These are phyloP conservation scores for Rhynchotus rufescens DNA, from an alignment of 2,797 vertebrate species.

Conservation along the genomic window DNA sequence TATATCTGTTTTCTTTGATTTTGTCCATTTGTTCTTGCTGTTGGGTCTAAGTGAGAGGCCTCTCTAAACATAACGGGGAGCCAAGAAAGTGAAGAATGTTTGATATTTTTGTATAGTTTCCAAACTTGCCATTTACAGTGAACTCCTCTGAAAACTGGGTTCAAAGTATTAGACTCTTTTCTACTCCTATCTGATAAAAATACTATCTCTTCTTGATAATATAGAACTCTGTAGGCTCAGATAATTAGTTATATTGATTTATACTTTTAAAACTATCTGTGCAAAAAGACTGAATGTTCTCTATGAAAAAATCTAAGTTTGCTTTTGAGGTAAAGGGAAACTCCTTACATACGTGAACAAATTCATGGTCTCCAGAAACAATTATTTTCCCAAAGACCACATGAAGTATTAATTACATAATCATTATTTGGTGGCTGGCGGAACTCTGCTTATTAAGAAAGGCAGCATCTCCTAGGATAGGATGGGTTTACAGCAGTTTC, in stretches of 20 bases:
- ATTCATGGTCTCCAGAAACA: not conserved
- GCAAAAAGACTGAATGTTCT: not conserved
- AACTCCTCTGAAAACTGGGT: not conserved
- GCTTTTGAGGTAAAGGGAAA: not conserved
- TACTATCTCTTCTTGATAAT: not conserved
- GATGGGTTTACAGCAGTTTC: not conserved
- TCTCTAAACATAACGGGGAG: not conserved
- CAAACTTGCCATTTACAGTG: not conserved
- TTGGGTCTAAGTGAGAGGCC: not conserved
- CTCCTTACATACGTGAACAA: not conserved
- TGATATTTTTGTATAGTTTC: not conserved
- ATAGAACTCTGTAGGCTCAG: not conserved
- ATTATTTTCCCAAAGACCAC: rapidly evolving
- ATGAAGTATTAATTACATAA: not conserved
- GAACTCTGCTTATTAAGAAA: not conserved
- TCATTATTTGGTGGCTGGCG: not conserved
- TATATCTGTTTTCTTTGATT: not conserved
- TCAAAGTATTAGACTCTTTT: not conserved
- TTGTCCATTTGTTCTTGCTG: not conserved
- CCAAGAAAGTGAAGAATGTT: not conserved
- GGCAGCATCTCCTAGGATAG: not conserved
- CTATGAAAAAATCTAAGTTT: not conserved
- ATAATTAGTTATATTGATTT: not conserved
- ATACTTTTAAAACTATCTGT: not conserved
- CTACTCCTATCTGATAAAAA: not conserved